Conservation (phyloP, 2,888 invertebrate genomes). For the Microctonus aethiopoides region DNA sequence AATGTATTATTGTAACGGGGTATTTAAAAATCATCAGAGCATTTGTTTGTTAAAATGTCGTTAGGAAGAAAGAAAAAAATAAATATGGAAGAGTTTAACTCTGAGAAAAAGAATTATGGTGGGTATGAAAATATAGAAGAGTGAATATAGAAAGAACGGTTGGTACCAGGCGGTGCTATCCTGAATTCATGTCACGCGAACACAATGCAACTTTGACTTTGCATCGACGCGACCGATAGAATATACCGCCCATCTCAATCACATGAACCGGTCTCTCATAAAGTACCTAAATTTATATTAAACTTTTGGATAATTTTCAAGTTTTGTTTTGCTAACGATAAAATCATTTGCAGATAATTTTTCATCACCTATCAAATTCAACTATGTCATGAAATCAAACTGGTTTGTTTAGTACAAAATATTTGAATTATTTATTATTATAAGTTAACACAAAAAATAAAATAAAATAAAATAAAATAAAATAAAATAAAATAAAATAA, state of each 20-base stretch:
- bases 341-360: not conserved
- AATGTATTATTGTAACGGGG: no score
- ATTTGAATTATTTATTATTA: not conserved
- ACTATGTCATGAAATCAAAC: not conserved
- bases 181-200: slow-evolving; percentile 47
- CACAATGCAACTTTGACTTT: slow-evolving; percentile 37
- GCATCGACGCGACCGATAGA: slow-evolving; percentile 1
- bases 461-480: slow-evolving; percentile 42
- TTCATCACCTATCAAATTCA: not conserved
- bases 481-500: not conserved
- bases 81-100: not conserved
- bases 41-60: not conserved
- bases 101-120: slow-evolving; percentile 59
- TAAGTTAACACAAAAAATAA: not conserved
- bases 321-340: not conserved
- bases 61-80: not conserved
- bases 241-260: slow-evolving; percentile 9
- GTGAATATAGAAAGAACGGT: slow-evolving; percentile 44
- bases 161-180: slow-evolving; percentile 71
- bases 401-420: not conserved
- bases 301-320: slow-evolving; percentile 2
- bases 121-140: slow-evolving; percentile 38
- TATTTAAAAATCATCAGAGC: no score
- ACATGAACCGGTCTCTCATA: slow-evolving; percentile 6
- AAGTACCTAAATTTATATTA: not conserved